A percentile compares a stretch with the other conserved stretches of the same genome.
These are phyloP conservation scores for Antrozous pallidus DNA, from an alignment of 2,797 vertebrate species.

Conservation along the genomic window DNA sequence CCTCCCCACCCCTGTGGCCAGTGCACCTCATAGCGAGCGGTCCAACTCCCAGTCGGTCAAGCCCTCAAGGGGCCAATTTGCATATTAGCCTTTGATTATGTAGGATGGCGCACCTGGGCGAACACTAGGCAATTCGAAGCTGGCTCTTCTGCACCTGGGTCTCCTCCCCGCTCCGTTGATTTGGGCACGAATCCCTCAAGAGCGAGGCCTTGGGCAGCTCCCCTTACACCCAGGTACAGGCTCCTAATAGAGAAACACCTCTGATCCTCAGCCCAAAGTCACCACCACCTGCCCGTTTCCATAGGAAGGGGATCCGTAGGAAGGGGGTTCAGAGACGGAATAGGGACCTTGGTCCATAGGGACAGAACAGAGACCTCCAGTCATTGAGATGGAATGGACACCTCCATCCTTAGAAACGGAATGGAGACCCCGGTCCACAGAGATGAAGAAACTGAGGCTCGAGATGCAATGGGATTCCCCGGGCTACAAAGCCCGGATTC, in stretches of 20 bases:
- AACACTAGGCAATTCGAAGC: neutral
- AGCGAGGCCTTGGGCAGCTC: neutral
- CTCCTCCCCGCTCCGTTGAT: too few relatives aligned
- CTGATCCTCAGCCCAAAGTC: neutral
- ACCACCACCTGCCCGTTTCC: neutral
- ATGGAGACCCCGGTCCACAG: neutral
- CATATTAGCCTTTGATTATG: too few relatives aligned
- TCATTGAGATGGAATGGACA: neutral
- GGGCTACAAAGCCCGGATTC: fast-evolving
- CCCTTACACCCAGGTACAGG: neutral
- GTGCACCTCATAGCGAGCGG: too few relatives aligned
- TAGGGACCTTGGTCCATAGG: neutral
- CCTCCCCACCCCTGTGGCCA: too few relatives aligned
- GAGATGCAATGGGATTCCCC: fast-evolving
- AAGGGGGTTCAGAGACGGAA: too few relatives aligned
- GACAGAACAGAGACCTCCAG: neutral
- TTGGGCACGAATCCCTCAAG: neutral
- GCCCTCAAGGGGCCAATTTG: too few relatives aligned
- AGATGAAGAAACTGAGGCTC: neutral
- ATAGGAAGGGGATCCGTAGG: neutral
- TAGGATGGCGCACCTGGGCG: neutral
- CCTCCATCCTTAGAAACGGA: too few relatives aligned
- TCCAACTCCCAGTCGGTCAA: too few relatives aligned
- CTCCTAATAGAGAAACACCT: neutral
- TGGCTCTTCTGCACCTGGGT: neutral